Conservation (phyloP, 2,113 vertebrate species). For the Cathartes aura region DNA sequence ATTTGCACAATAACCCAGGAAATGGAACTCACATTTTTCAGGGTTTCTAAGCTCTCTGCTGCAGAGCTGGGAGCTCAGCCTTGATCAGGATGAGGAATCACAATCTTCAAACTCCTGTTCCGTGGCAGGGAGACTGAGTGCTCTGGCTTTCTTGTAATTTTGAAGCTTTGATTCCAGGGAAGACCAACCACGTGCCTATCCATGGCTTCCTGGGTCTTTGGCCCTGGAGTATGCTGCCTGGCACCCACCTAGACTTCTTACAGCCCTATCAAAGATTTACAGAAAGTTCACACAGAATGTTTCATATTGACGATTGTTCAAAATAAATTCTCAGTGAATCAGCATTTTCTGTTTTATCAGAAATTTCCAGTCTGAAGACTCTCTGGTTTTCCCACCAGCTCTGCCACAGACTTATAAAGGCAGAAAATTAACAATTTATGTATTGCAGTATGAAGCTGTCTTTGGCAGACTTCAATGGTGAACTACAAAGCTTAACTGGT, state of each 20-base stretch:
- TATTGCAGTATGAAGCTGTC: not conserved
- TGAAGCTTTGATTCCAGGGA: not conserved
- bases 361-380: not conserved
- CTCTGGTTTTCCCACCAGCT: not conserved
- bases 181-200: not conserved
- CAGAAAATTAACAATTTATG: not conserved
- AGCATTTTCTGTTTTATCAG: not conserved
- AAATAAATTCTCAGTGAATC: not conserved
- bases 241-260: not conserved
- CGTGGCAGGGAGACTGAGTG: fast-evolving
- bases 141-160: not conserved
- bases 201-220: not conserved
- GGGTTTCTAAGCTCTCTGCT: not conserved
- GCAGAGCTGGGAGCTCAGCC: not conserved
- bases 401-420: not conserved
- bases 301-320: not conserved
- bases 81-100: not conserved
- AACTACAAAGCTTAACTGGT: not conserved
- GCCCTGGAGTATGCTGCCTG: not conserved
- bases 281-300: not conserved
- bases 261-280: not conserved
- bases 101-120: not conserved
- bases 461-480: not conserved
- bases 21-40: not conserved
- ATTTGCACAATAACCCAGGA: not conserved